Conservation (phyloP, 2,888 invertebrate genomes). For the Xestia ashworthii region DNA sequence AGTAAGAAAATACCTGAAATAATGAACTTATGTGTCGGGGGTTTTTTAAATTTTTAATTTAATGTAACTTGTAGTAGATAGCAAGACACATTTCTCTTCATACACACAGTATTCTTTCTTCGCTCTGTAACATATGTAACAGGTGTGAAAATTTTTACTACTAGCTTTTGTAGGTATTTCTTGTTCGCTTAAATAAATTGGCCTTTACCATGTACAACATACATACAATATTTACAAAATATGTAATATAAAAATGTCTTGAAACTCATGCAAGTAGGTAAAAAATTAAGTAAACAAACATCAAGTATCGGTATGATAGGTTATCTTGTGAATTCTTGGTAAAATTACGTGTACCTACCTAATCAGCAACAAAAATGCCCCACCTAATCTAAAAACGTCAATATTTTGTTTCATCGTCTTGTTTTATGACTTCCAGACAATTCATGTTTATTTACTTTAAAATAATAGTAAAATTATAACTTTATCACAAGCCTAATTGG, state of each 20-base stretch:
- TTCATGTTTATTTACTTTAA: constrained; percentile 18
- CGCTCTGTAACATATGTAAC: too few species aligned
- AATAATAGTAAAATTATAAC: neutral
- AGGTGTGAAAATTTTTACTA: neutral
- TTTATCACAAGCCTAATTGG: neutral
- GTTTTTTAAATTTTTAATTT: too few species aligned
- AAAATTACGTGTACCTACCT: constrained; percentile 15
- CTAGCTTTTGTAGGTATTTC: neutral
- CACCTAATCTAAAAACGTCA: constrained; percentile 31
- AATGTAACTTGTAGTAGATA: neutral
- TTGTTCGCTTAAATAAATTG: neutral
- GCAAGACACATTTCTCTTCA: neutral
- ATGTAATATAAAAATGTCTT: neutral
- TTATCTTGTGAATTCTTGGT: constrained; percentile 18
- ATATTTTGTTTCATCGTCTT: constrained; percentile 36
- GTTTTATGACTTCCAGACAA: constrained; percentile 5
- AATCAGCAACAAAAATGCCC: constrained; percentile 29
- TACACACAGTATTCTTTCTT: neutral
- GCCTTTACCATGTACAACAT: neutral
- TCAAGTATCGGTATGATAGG: constrained; percentile 18
- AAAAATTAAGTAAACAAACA: constrained; percentile 48
- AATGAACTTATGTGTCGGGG: too few species aligned
- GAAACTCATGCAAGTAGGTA: constrained; percentile 6
- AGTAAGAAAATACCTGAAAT: too few species aligned
- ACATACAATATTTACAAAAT: neutral